phyloP scores from a whole-genome alignment of 1,140 invertebrate genomes.

The Hesperophylax magnus region DNA sequence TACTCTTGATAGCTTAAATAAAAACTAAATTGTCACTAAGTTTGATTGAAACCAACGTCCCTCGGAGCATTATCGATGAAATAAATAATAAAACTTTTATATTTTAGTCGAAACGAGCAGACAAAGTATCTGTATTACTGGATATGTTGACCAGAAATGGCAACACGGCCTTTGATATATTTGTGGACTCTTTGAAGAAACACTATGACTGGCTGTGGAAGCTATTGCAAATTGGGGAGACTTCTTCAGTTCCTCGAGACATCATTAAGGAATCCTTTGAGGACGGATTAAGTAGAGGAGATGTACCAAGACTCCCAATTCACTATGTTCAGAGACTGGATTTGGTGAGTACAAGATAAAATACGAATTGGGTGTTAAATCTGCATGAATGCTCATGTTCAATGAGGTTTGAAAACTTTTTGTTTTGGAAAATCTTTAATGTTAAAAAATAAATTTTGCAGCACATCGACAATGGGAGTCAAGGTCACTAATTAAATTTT shows the following conservation, averaged over 20 bases:
- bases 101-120: conserved; percentile 60
- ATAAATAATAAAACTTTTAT: too few relatives aligned
- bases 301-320: conserved; percentile 69
- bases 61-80: not conserved
- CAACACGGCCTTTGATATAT: conserved; percentile 62
- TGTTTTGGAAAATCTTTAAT: too few relatives aligned
- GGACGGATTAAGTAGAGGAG: conserved; percentile 67
- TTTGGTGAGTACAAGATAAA: conserved; percentile 62
- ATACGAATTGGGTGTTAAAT: too few relatives aligned
- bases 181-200: conserved; percentile 67
- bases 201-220: conserved; percentile 70
- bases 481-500: too few relatives aligned
- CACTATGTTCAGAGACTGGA: conserved; percentile 66
- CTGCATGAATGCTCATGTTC: too few relatives aligned
- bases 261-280: conserved; percentile 65
- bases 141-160: conserved; percentile 61
- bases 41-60: too few relatives aligned
- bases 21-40: too few relatives aligned
- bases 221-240: conserved; percentile 63
- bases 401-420: too few relatives aligned
- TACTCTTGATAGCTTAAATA: too few relatives aligned
- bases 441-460: too few relatives aligned
- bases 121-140: conserved; percentile 63
- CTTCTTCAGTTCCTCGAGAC: conserved; percentile 56
- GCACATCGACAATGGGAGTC: too few relatives aligned